phyloP scores from a whole-genome alignment of 1,140 invertebrate species.

The Limonius californicus region DNA sequence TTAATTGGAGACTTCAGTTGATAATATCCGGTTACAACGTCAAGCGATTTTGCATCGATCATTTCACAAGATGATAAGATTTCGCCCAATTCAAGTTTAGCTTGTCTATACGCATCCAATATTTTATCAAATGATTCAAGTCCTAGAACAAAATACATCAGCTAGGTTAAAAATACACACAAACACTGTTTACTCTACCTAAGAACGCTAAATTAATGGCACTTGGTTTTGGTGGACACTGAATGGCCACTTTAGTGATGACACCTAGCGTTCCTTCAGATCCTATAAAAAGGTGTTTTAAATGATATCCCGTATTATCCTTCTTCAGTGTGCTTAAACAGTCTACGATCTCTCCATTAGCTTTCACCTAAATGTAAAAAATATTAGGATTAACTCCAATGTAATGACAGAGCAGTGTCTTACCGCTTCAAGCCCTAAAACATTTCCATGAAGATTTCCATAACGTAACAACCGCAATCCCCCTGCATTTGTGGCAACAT shows the following conservation, averaged over 20 bases:
- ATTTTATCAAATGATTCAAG: constrained; percentile 72
- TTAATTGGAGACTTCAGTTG: constrained; percentile 61
- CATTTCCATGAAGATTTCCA: constrained; percentile 89
- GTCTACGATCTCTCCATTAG: constrained; percentile 84
- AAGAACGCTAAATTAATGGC: constrained; percentile 82
- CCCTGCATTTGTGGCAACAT: constrained; percentile 94
- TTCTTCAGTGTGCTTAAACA: constrained; percentile 85
- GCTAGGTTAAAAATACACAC: neutral
- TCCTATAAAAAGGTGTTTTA: constrained; percentile 96
- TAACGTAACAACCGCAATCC: constrained; percentile 91
- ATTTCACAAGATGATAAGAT: constrained; percentile 93
- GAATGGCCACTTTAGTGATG: constrained; percentile 87
- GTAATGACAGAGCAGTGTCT: constrained; percentile 34
- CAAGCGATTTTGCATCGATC: constrained; percentile 72
- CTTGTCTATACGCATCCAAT: constrained; percentile 67
- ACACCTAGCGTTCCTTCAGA: constrained; percentile 95
- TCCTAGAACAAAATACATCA: constrained; percentile 52
- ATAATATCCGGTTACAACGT: constrained; percentile 57
- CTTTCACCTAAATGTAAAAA: constrained; percentile 64
- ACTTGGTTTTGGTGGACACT: constrained; percentile 79
- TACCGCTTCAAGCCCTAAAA: constrained; percentile 91
- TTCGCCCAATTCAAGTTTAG: constrained; percentile 75
- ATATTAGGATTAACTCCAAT: neutral
- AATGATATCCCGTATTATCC: constrained; percentile 96
- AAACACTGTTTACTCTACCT: too few species aligned